Base-by-base conservation (phyloP, 2,888 invertebrate genomes). In the Ferrisia virgata region DNA sequence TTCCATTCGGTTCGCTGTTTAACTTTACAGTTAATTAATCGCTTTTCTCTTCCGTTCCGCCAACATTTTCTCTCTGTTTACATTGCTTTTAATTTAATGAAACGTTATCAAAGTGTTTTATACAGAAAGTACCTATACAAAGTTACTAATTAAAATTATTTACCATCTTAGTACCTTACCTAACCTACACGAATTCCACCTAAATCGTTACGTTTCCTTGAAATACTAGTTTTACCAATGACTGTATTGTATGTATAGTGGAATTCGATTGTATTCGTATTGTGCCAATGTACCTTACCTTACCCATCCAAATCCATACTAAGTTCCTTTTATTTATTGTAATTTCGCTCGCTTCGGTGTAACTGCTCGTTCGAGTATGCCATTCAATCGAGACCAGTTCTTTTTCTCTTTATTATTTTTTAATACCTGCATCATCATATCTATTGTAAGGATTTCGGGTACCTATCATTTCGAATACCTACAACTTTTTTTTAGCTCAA, bases 1-100 rank as follows among this genome's bases (percentile, higher is more conserved):
- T 39, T 82, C 64, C 64, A 33, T 82, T 82, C 58, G 39, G 64
- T 64, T 82, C 82, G 82, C 58, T 58, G 64, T 82, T 82, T 58
- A 82, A 82, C 82, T 82, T 82, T 82, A 58, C 82, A 82, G 82
- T 82, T 82, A 82, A 82, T 82, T 82, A 82, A 82, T 82, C 82
- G 82, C 64, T 82, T 82, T 58, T 82, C 36, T 64, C 36, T 82
- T 58, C 64, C 82, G 22, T 58, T 64, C 64, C 31, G 31, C 43
- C n/a, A 43, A 28, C 25, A 40, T 43, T 40, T 78, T 78, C 36
- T 18, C 78, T 47, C 64, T 82, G 82, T 82, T 82, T 82, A 82
- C 82, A 58, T 58, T 39, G 82, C 82, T 82, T 82, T 82, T 82
- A 82, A 82, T 82, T 82, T 82, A 82, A 82, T 82, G 82, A 82